Evolutionary conservation across 2,888 invertebrate species (phyloP), one percentile per base, ranked within the genome.

Genomic region (Steinernema hermaphroditum): DNA sequence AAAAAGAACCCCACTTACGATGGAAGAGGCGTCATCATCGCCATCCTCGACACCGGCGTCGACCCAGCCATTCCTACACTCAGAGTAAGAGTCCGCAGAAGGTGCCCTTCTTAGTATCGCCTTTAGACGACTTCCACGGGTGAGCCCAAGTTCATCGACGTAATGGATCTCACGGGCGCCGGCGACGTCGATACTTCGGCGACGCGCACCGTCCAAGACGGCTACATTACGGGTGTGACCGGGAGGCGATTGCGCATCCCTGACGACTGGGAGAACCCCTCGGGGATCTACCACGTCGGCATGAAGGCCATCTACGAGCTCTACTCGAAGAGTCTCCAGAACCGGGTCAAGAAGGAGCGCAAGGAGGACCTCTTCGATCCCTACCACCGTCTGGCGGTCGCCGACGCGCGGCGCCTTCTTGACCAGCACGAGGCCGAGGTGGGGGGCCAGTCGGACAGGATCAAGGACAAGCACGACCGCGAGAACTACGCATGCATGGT

Each of bases 41-140:
- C 96, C 54, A 93, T 98, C 87, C 92, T 97, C 83, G 98, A 98
- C 89, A 96, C 96, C 1, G 97, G 97, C 9, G 93, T 98, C 72
- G 97, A 98, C 90, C 96, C 97, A 29, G 94, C 93, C 68, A 95
- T 95, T 9, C 91, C 92, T 77, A 97, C 97, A 76, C 90, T 98
- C 82, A 92, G 93, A 92, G 96, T 89, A 54, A 29, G 24, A n/a
- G n/a, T 24, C 43, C 29, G 2, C 24, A 62, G 24, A 29, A 37
- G 4, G 6, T 74, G 49, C 50, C 34, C 62, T 32, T 1, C 19
- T 54, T 9, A 34, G 82, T 46, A 2, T 24, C 4, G 43, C n/a
- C 27, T 49, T 88, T 75, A 87, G 95, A 90, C 91, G 78, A 93
- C 96, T 19, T 91, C 92, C 74, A 92, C 93, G 87, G 95, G 95